Conservation (phyloP, 1,140 invertebrate genomes). For the Drosophila sechellia region DNA sequence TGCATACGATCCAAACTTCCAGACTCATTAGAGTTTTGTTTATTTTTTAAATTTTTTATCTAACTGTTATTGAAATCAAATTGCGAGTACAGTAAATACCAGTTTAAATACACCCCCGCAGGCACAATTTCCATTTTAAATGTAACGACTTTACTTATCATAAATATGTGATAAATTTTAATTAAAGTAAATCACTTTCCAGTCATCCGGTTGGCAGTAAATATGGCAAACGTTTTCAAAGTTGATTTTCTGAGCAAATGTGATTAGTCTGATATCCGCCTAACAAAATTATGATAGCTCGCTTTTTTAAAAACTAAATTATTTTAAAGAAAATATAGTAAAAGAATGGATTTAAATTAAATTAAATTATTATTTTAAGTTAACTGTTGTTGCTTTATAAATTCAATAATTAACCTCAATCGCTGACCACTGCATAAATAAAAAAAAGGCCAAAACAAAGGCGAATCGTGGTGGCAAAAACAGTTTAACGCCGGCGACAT, state of each 20-base stretch:
- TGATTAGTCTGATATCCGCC: too few species aligned
- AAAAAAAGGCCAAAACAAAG: constrained; percentile 35
- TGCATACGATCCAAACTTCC: constrained; percentile 14
- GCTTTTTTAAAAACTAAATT: too few species aligned
- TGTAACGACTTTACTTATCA: constrained; percentile 8
- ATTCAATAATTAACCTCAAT: background rate
- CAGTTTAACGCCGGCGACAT: constrained; percentile 52
- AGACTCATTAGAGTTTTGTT: constrained; percentile 22
- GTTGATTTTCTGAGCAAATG: background rate
- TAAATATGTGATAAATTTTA: constrained; percentile 29
- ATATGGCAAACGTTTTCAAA: constrained; percentile 1
- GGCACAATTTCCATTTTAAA: background rate
- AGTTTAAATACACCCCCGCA: constrained; percentile 1
- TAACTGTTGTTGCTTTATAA: background rate
- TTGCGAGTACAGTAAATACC: constrained; percentile 18
- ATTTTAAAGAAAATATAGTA: too few species aligned
- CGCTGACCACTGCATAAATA: constrained; percentile 11
- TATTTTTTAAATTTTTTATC: background rate
- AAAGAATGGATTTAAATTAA: too few species aligned
- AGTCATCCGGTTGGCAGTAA: background rate
- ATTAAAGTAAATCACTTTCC: constrained; percentile 11
- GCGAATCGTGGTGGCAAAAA: constrained; percentile 34
- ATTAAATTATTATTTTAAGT: too few species aligned
- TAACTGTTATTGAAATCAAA: constrained; percentile 34
- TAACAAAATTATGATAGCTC: too few species aligned